Base-by-base conservation (phyloP, 1,140 invertebrate genomes). In the Anoplophora glabripennis region DNA sequence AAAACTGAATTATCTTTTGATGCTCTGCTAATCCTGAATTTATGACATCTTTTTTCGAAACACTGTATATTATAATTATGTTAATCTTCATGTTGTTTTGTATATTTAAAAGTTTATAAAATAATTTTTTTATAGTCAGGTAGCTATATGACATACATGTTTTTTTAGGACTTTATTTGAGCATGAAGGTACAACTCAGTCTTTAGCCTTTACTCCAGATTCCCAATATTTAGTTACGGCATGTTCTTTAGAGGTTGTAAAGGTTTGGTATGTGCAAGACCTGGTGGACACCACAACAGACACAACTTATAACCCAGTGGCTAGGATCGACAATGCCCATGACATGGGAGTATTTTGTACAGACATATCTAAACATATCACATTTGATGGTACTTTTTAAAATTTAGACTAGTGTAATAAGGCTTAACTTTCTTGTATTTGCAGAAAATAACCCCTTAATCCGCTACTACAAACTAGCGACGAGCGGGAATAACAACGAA, bases 301-400 rank as follows among this genome's bases (percentile, higher is more conserved):
- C 12, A 64, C 74, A 0, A 45, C 70, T 3, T 71, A 66, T 34
- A 55, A 68, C 8, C 74, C 76, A 15, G 66, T 76, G 21, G 75
- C 75, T 37, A 77, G 80, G 8, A 64, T 79, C 15, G 80, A 84
- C 51, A 87, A 88, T 72, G 87, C 85, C 61, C 89, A 91, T 71
- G 89, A 92, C 72, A 75, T 91, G 51, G 89, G 89, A 7, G 83
- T 92, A 3, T 78, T 86, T 14, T 80, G 80, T 42, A 81, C 84
- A 63, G 86, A 89, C 65, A 85, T 90, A 69, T 79, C 81, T 9
- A 72, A 69, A 61, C 56, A 65, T 47, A 70, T 75, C 44, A 44
- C 59, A 49, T 49, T 64, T 8, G 70, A 78, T 64, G 73, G 75
- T 78, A 71, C 69, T 49, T 8, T n/a, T 8, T 8, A 37, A 37